Conservation (phyloP, 1,140 invertebrate species). For the Cotesia chilonis region DNA sequence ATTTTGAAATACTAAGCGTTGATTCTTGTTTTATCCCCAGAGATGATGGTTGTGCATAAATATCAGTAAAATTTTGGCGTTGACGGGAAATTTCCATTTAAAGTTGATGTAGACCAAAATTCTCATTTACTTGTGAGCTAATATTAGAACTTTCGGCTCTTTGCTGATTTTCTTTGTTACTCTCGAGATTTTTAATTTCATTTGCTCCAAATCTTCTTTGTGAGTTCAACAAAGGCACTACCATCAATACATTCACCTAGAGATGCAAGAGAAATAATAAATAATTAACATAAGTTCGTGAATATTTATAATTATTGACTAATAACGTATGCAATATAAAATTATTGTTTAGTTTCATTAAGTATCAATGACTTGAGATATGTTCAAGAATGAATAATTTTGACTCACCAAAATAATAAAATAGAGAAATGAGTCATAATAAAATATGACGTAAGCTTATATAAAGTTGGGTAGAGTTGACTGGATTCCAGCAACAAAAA, state of each 20-base stretch:
- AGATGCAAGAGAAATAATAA: neutral
- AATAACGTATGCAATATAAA: neutral
- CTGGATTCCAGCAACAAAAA: constrained; percentile 1
- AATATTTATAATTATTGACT: neutral
- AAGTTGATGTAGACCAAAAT: too few relatives aligned
- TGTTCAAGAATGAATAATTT: too few relatives aligned
- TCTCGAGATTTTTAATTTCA: neutral
- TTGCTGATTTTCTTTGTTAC: too few relatives aligned
- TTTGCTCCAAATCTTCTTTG: neutral
- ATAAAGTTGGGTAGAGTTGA: neutral
- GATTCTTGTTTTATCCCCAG: too few relatives aligned
- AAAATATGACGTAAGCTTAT: constrained; percentile 4
- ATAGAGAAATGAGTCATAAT: neutral
- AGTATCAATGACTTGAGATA: too few relatives aligned
- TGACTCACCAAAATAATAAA: too few relatives aligned
- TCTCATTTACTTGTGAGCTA: too few relatives aligned
- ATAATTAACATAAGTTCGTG: neutral
- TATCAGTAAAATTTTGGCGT: too few relatives aligned
- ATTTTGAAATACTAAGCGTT: too few relatives aligned
- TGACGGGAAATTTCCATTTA: too few relatives aligned
- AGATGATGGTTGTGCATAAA: too few relatives aligned
- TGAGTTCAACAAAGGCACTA: neutral
- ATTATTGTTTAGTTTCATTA: neutral
- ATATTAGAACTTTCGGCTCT: too few relatives aligned
- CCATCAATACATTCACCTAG: neutral